Evolutionary conservation across 2,888 invertebrate genomes (phyloP).

Genomic region (Tiliacea aurago): DNA sequence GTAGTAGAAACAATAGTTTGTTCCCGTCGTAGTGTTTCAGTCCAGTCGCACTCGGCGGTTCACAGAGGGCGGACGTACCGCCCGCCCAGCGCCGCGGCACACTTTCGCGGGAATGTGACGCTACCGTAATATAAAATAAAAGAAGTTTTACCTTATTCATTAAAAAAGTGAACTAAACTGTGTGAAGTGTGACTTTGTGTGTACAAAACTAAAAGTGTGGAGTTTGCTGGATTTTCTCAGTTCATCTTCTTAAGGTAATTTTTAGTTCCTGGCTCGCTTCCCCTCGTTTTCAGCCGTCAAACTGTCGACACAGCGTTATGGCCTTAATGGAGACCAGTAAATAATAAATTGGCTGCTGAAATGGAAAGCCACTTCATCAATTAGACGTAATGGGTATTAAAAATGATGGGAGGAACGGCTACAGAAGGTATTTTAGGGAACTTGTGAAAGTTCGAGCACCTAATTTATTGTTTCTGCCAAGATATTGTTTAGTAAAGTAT

Average conservation of each 20-base stretch:
- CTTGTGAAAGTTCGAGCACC: not conserved
- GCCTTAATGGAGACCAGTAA: constrained; percentile 48
- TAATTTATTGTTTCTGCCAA: not conserved
- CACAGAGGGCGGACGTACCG: constrained; percentile 77
- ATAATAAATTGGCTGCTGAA: constrained; percentile 43
- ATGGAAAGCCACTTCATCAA: constrained; percentile 21
- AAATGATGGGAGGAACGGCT: not conserved
- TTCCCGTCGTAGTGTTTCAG: constrained; percentile 30
- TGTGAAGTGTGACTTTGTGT: constrained; percentile 59
- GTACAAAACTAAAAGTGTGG: constrained; percentile 47
- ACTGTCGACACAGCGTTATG: constrained; percentile 51
- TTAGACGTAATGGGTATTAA: constrained; percentile 18
- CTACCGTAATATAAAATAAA: constrained; percentile 42
- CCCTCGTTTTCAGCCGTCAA: constrained; percentile 34
- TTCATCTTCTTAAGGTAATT: constrained; percentile 67
- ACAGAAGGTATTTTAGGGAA: not conserved
- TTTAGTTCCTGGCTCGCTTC: constrained; percentile 50
- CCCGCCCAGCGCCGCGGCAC: constrained; percentile 73
- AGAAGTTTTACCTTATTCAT: constrained; percentile 48
- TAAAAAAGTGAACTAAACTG: constrained; percentile 36
- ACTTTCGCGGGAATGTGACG: constrained; percentile 61
- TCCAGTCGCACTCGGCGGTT: constrained; percentile 73
- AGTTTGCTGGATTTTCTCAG: constrained; percentile 59
- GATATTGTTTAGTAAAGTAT: not conserved
- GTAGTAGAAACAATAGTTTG: constrained; percentile 13